These are phyloP conservation scores for Drosophila prostipennis DNA, from an alignment of 2,888 invertebrate species.

Conservation along the genomic window DNA sequence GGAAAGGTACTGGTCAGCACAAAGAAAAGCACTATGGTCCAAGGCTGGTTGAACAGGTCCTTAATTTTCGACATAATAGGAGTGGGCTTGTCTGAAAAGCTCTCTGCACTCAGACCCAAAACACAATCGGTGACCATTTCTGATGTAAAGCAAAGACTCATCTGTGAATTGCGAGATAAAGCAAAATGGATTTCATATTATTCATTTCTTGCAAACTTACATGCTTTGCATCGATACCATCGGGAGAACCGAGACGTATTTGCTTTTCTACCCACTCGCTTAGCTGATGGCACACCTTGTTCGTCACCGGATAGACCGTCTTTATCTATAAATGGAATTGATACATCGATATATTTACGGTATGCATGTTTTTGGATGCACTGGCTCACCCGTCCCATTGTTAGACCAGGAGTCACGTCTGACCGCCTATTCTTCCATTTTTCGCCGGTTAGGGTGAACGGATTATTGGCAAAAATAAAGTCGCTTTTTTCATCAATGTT, in stretches of 20 bases:
- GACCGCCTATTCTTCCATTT: constrained; percentile 85
- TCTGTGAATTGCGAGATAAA: not conserved
- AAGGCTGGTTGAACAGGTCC: constrained; percentile 72
- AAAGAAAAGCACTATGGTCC: constrained; percentile 56
- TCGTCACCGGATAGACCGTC: constrained; percentile 85
- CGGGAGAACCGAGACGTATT: constrained; percentile 61
- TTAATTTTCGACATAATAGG: constrained; percentile 77
- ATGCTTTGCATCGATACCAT: constrained; percentile 84
- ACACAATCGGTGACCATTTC: constrained; percentile 85
- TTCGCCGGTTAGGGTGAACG: constrained; percentile 84
- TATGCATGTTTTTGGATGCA: not conserved
- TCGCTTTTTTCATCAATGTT: constrained; percentile 83
- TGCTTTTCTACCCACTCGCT: constrained; percentile 82
- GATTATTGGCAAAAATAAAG: constrained; percentile 84
- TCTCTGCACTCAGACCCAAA: constrained; percentile 84
- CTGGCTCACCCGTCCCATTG: constrained; percentile 84
- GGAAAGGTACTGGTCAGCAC: constrained; percentile 72
- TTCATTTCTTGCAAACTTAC: constrained; percentile 28
- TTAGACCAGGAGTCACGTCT: constrained; percentile 85
- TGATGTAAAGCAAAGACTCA: constrained; percentile 82
- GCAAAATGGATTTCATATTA: not conserved
- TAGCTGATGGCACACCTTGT: constrained; percentile 83
- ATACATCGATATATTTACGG: not conserved
- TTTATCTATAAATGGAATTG: constrained; percentile 81
- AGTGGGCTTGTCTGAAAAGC: constrained; percentile 79